Conservation (phyloP, 2,113 vertebrate species). For the Salvator merianae region DNA sequence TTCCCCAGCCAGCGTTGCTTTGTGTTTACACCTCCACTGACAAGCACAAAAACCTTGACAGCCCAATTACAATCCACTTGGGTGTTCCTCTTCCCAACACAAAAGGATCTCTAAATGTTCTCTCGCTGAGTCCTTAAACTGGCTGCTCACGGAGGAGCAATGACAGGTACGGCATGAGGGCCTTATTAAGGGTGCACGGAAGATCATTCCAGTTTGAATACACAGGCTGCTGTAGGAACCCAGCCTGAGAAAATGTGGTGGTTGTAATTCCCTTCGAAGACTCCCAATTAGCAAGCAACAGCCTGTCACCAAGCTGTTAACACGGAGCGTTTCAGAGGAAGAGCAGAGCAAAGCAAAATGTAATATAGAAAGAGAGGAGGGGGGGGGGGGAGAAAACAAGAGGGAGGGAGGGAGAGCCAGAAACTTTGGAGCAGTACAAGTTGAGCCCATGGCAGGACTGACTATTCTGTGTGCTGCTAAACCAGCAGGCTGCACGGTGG, state of each 20-base stretch:
- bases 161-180: slow-evolving; percentile 17
- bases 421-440: neutral
- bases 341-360: neutral
- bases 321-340: slow-evolving; percentile 6
- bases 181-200: slow-evolving; percentile 34
- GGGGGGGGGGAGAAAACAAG: neutral
- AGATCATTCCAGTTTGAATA: slow-evolving; percentile 20
- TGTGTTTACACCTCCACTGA: slow-evolving; percentile 39
- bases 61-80: slow-evolving; percentile 44
- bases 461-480: neutral
- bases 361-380: no score
- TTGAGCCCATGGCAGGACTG: neutral
- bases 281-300: slow-evolving; percentile 16
- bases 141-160: neutral
- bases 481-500: neutral
- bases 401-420: neutral
- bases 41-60: slow-evolving; percentile 30
- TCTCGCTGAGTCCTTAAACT: slow-evolving; percentile 4
- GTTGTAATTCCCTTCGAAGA: neutral
- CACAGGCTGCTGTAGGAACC: neutral
- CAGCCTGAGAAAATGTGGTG: slow-evolving; percentile 28
- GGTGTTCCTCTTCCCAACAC: slow-evolving; percentile 27
- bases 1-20: slow-evolving; percentile 6
- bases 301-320: slow-evolving; percentile 31
- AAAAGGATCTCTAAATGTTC: slow-evolving; percentile 30